Conservation (phyloP, 1,140 invertebrate genomes). For the Nasonia giraulti region DNA sequence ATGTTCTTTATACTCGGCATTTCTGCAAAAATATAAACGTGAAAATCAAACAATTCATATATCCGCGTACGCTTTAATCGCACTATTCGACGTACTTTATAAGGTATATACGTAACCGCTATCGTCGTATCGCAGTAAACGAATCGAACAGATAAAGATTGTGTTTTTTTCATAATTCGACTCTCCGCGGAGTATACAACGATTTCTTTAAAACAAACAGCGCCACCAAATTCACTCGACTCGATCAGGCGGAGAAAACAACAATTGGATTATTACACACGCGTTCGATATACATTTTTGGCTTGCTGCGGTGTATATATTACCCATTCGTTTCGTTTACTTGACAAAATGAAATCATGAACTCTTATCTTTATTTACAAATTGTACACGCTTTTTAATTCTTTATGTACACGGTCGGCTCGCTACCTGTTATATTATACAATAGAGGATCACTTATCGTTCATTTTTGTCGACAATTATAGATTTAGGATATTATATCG, state of each 20-base stretch:
- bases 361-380: conserved; percentile 37
- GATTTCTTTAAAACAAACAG: neutral
- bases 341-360: conserved; percentile 8
- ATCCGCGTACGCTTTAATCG: conserved; percentile 35
- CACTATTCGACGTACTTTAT: conserved; percentile 38
- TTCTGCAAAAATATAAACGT: conserved; percentile 52
- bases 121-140: conserved; percentile 34
- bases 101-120: conserved; percentile 29
- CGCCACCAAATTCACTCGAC: neutral
- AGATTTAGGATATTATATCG: conserved; percentile 17
- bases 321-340: conserved; percentile 33
- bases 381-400: conserved; percentile 23
- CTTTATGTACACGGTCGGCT: neutral
- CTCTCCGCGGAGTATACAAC: neutral
- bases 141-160: conserved; percentile 41
- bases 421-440: neutral
- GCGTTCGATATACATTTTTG: neutral
- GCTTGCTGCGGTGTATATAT: neutral
- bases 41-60: conserved; percentile 47
- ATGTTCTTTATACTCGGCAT: conserved; percentile 34
- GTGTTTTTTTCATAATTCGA: conserved; percentile 16
- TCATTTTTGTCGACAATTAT: conserved; percentile 14
- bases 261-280: too few relatives aligned
- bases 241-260: too few relatives aligned
- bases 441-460: conserved; percentile 12